These are phyloP conservation scores for Hemaris fuciformis DNA, from an alignment of 2,888 invertebrate species.

Conservation along the genomic window DNA sequence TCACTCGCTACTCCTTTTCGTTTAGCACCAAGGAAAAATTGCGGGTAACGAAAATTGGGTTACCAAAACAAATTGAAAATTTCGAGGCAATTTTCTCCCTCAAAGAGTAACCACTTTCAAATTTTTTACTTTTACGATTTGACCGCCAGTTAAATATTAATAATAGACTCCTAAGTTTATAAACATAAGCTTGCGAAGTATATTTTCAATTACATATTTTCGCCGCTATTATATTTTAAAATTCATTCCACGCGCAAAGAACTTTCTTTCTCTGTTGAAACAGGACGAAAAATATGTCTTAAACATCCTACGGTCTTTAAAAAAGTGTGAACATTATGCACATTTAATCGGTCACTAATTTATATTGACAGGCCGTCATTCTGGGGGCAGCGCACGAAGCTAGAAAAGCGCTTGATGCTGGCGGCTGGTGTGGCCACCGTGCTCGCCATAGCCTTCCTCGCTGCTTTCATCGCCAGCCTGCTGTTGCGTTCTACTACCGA, in stretches of 20 bases:
- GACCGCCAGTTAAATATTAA: background rate
- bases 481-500: slow-evolving; percentile 43
- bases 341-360: slow-evolving; percentile 12
- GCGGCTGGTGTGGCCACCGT: slow-evolving; percentile 48
- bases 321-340: too few relatives aligned
- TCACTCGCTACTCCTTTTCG: slow-evolving; percentile 57
- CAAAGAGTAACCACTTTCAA: slow-evolving; percentile 55
- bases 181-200: background rate
- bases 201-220: too few relatives aligned
- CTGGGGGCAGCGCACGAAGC: slow-evolving; percentile 63
- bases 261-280: too few relatives aligned
- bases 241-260: too few relatives aligned
- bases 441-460: slow-evolving; percentile 63
- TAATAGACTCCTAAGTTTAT: background rate
- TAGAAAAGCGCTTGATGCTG: slow-evolving; percentile 65
- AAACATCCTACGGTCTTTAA: too few relatives aligned
- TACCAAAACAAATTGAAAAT: slow-evolving; percentile 74
- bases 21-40: slow-evolving; percentile 63
- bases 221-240: too few relatives aligned
- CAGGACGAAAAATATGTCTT: too few relatives aligned
- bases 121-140: slow-evolving; percentile 30
- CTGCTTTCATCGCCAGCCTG: slow-evolving; percentile 61
- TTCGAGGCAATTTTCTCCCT: slow-evolving; percentile 71
- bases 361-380: slow-evolving; percentile 58
- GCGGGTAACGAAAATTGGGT: slow-evolving; percentile 66